These are phyloP conservation scores for Psittacula echo DNA, from an alignment of 2,797 vertebrate genomes.

Conservation along the genomic window DNA sequence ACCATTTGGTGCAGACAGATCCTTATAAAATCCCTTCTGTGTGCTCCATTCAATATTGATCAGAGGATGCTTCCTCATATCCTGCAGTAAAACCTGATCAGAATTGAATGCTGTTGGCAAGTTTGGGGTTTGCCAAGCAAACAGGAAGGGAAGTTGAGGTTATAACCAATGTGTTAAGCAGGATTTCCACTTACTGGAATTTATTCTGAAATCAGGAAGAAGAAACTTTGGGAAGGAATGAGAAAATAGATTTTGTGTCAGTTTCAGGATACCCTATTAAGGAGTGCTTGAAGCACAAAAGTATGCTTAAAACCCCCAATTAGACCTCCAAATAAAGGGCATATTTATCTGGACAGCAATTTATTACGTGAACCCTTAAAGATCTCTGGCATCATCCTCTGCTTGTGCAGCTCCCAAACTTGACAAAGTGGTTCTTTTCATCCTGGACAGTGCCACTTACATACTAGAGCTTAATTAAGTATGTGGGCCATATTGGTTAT, in stretches of 20 bases:
- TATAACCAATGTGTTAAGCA: not conserved
- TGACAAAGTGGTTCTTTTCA: not conserved
- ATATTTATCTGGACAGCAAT: not conserved
- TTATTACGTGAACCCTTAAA: not conserved
- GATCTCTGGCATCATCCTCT: not conserved
- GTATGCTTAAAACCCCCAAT: not conserved
- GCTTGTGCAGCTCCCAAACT: not conserved
- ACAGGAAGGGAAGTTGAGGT: not conserved
- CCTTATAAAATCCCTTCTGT: not conserved
- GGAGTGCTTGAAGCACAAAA: not conserved
- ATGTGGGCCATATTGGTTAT: not conserved
- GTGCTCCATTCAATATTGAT: too few relatives aligned
- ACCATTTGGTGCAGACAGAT: not conserved
- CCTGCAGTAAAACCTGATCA: not conserved
- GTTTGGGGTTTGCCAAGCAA: not conserved
- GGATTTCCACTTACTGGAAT: not conserved
- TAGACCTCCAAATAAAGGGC: not conserved
- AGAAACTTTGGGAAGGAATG: not conserved
- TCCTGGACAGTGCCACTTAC: not conserved
- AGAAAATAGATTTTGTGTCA: not conserved
- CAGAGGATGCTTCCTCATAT: not conserved
- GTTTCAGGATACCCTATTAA: not conserved
- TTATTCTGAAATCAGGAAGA: not conserved
- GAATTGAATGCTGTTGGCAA: not conserved
- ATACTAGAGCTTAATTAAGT: not conserved